These are phyloP conservation scores for Paragorgia papillata DNA, from an alignment of 92 coral and sea anemone species.

Conservation along the genomic window DNA sequence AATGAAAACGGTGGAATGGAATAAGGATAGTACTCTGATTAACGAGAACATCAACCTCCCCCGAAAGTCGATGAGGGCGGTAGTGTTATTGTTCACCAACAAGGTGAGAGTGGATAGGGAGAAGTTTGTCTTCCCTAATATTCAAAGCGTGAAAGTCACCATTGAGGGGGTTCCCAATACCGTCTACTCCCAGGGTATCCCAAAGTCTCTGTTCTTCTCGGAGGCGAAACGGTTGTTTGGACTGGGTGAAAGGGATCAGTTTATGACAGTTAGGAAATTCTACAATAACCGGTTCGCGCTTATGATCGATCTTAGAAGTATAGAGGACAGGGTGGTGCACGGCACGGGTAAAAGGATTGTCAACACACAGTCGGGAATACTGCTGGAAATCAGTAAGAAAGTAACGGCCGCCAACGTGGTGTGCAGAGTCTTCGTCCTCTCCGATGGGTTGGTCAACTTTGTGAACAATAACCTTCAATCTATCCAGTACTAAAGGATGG, in stretches of 20 bases:
- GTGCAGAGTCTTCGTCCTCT: constrained; percentile 19
- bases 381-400: constrained; percentile 25
- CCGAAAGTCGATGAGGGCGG: not conserved
- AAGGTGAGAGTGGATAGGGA: not conserved
- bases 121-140: not conserved
- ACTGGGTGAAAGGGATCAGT: constrained; percentile 4
- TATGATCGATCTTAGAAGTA: constrained; percentile 14
- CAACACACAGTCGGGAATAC: constrained; percentile 1
- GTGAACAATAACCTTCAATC: constrained; percentile 20
- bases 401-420: constrained; percentile 5
- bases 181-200: constrained; percentile 18
- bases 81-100: not conserved
- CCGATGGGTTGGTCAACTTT: constrained; percentile 37
- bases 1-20: not conserved
- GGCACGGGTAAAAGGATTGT: constrained; percentile 8
- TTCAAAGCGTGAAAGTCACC: not conserved
- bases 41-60: constrained; percentile 1
- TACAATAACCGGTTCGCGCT: constrained; percentile 22
- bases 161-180: constrained; percentile 23
- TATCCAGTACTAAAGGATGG: constrained; percentile 32
- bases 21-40: not conserved
- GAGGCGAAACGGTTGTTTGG: constrained; percentile 24
- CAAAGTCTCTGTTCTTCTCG: constrained; percentile 22
- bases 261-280: constrained; percentile 27
- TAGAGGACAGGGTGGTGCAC: not conserved